Conservation (phyloP, 2,797 vertebrate species). For the Brotula barbata region DNA sequence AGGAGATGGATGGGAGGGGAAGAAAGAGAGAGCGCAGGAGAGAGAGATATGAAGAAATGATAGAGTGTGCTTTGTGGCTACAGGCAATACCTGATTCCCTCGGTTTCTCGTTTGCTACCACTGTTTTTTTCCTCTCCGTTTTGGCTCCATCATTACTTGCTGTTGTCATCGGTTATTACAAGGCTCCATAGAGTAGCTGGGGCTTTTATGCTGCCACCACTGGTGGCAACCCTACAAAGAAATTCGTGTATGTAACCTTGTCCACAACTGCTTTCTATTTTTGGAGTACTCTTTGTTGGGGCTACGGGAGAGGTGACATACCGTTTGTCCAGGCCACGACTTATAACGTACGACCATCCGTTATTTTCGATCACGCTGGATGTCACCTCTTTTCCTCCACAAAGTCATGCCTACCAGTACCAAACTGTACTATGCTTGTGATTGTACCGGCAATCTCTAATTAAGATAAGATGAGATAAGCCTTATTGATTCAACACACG, state of each 20-base stretch:
- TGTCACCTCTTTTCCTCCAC: no score
- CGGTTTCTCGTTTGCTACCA: slow-evolving; percentile 35
- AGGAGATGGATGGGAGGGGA: slow-evolving; percentile 67
- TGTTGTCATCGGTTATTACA: slow-evolving; percentile 12
- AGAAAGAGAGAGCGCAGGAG: slow-evolving; percentile 21
- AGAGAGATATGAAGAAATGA: slow-evolving; percentile 55
- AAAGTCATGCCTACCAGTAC: no score
- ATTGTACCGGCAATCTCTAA: no score
- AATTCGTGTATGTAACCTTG: slow-evolving; percentile 7
- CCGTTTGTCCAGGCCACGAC: no score
- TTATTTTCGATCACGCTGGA: no score
- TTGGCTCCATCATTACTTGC: not conserved
- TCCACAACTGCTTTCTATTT: not conserved
- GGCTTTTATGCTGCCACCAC: slow-evolving; percentile 1
- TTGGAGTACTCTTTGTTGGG: not conserved
- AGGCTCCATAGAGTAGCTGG: slow-evolving; percentile 9
- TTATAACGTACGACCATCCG: no score
- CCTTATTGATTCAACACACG: no score
- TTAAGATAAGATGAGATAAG: no score
- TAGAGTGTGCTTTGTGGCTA: slow-evolving; percentile 51
- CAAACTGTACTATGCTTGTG: no score
- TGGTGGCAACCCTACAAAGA: not conserved
- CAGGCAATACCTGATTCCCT: slow-evolving; percentile 48
- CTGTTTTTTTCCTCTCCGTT: not conserved
- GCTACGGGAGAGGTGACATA: no score